Conservation (phyloP, 2,888 invertebrate genomes). For the Nephrotoma guestfalica region DNA sequence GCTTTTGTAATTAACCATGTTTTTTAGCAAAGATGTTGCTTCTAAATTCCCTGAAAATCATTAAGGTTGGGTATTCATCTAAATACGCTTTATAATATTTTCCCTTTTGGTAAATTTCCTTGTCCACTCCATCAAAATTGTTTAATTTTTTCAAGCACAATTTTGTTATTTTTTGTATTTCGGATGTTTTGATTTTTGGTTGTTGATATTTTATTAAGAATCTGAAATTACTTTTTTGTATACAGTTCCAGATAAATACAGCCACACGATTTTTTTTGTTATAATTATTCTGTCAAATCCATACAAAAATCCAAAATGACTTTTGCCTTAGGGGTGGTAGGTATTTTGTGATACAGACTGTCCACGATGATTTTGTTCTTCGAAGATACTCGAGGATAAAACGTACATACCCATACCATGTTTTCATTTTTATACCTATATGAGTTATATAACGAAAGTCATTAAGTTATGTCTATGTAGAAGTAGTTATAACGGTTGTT, state of each 20-base stretch:
- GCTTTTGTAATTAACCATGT: not conserved
- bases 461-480: too few relatives aligned
- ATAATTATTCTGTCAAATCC: not conserved
- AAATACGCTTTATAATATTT: not conserved
- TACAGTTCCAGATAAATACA: not conserved
- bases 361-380: not conserved
- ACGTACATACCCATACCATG: not conserved
- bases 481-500: too few relatives aligned
- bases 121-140: not conserved
- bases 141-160: not conserved
- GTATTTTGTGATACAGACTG: not conserved
- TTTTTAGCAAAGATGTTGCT: not conserved
- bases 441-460: too few relatives aligned
- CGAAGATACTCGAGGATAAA: not conserved
- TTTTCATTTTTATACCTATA: too few relatives aligned
- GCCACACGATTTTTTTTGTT: not conserved
- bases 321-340: not conserved
- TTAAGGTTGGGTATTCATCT: too few relatives aligned
- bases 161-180: not conserved
- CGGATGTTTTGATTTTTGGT: not conserved
- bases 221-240: not conserved
- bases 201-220: not conserved
- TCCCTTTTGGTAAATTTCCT: not conserved
- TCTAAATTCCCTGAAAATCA: too few relatives aligned
- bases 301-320: not conserved